phyloP scores from a whole-genome alignment of 1,140 invertebrate genomes.

The Cotesia typhae region DNA sequence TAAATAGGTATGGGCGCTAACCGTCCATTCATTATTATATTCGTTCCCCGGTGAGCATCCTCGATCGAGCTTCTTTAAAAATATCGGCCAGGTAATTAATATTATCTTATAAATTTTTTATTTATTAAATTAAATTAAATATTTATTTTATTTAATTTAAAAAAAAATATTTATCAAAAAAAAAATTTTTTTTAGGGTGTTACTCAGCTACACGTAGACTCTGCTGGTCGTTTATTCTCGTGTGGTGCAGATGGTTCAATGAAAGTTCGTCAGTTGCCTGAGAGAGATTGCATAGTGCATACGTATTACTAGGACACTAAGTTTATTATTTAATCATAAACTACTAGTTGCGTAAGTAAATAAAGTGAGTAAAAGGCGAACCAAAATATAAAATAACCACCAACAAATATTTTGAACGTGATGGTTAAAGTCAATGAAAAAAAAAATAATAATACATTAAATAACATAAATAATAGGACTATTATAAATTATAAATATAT shows the following conservation, averaged over 20 bases:
- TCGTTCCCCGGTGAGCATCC: conserved; percentile 93
- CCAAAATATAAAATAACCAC: too few species aligned
- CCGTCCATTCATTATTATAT: conserved; percentile 84
- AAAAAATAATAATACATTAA: too few species aligned
- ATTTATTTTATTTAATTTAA: too few species aligned
- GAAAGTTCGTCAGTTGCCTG: conserved; percentile 92
- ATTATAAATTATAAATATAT: too few species aligned
- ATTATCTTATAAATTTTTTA: not conserved
- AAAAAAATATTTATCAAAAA: not conserved
- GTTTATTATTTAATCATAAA: conserved; percentile 39
- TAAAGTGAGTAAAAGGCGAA: conserved; percentile 3
- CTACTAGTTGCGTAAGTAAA: conserved; percentile 45
- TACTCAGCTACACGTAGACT: conserved; percentile 92
- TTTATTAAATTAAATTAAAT: too few species aligned
- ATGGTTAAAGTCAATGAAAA: not conserved
- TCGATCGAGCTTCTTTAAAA: conserved; percentile 92
- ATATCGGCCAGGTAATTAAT: conserved; percentile 79
- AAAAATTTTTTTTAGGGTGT: conserved; percentile 73
- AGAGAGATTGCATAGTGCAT: conserved; percentile 70
- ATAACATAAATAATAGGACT: too few species aligned
- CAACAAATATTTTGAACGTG: conserved; percentile 6
- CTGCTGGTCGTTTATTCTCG: conserved; percentile 88
- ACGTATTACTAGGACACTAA: conserved; percentile 57
- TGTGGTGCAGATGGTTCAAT: conserved; percentile 99
- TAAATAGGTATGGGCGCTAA: conserved; percentile 90